Percentiles rank a stretch among this genome's conserved stretches.
Conservation (phyloP, 1,140 invertebrate species). For the Drosophila miranda region DNA sequence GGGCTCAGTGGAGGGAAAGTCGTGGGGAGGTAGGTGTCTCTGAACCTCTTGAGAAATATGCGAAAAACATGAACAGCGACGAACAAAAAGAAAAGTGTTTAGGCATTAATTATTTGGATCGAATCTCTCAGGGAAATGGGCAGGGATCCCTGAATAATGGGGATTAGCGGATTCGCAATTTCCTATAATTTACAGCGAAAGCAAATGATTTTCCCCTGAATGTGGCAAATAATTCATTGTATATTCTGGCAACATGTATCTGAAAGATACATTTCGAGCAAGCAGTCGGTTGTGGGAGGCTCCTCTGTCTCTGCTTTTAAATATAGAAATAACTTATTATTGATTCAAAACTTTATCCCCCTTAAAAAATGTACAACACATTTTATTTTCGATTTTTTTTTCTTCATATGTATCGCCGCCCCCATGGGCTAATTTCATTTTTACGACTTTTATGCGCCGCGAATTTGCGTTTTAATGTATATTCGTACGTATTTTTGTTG, state of each 20-base stretch:
- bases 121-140: slow-evolving; percentile 25
- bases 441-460: slow-evolving; percentile 67
- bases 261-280: too few relatives aligned
- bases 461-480: slow-evolving; percentile 45
- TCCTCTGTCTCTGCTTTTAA: too few relatives aligned
- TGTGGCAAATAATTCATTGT: too few relatives aligned
- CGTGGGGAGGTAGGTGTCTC: not conserved
- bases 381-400: too few relatives aligned
- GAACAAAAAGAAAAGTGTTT: slow-evolving; percentile 42
- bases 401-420: too few relatives aligned
- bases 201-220: not conserved
- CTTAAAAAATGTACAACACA: not conserved
- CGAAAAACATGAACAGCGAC: slow-evolving; percentile 46
- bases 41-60: slow-evolving; percentile 56
- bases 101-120: slow-evolving; percentile 64
- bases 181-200: slow-evolving; percentile 13
- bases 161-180: slow-evolving; percentile 16
- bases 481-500: slow-evolving; percentile 11
- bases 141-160: slow-evolving; percentile 28
- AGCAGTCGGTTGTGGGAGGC: too few relatives aligned
- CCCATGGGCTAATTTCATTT: slow-evolving; percentile 68
- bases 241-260: too few relatives aligned
- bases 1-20: too few relatives aligned
- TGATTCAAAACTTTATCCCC: too few relatives aligned
- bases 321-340: too few relatives aligned